phyloP scores from a whole-genome alignment of 2,797 vertebrate species.

The Fistularia commersonii region DNA sequence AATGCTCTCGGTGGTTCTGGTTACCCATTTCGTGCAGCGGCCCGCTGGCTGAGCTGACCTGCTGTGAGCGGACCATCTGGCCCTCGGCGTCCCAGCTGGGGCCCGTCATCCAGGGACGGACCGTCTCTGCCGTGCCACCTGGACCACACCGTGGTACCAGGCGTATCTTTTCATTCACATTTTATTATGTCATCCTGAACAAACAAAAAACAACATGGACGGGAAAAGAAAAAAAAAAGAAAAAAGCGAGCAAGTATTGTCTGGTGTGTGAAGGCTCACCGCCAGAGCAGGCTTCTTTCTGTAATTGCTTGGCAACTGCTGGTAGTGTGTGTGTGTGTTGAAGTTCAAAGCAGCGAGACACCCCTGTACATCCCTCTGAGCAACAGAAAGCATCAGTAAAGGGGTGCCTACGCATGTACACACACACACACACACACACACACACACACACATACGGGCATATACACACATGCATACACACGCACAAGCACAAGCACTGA shows the following conservation, averaged over 20 bases:
- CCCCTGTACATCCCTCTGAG: constrained; percentile 40
- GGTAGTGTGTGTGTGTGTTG: constrained; percentile 31
- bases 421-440: constrained; percentile 20
- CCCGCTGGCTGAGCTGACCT: constrained; percentile 63
- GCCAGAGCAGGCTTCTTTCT: constrained; percentile 26
- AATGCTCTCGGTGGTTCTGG: constrained; percentile 36
- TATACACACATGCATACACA: constrained; percentile 11
- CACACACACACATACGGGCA: constrained; percentile 15
- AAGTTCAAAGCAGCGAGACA: constrained; percentile 50
- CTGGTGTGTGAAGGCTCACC: constrained; percentile 28
- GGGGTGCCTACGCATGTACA: constrained; percentile 41
- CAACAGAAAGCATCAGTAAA: constrained; percentile 40
- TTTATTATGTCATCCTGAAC: constrained; percentile 44
- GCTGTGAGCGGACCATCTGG: constrained; percentile 72
- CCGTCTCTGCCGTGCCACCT: constrained; percentile 58
- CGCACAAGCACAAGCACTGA: constrained; percentile 8
- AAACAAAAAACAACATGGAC: constrained; percentile 17
- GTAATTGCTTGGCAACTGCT: constrained; percentile 64
- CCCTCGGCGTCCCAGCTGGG: constrained; percentile 59
- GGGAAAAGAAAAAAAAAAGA: constrained; percentile 8
- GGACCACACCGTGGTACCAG: constrained; percentile 39
- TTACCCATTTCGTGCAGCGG: constrained; percentile 60
- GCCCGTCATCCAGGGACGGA: constrained; percentile 42
- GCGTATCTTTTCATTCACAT: constrained; percentile 51
- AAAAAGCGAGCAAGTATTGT: too few species aligned